These are phyloP conservation scores for Chrysocyon brachyurus DNA, from an alignment of 2,797 vertebrate genomes.

Conservation along the genomic window DNA sequence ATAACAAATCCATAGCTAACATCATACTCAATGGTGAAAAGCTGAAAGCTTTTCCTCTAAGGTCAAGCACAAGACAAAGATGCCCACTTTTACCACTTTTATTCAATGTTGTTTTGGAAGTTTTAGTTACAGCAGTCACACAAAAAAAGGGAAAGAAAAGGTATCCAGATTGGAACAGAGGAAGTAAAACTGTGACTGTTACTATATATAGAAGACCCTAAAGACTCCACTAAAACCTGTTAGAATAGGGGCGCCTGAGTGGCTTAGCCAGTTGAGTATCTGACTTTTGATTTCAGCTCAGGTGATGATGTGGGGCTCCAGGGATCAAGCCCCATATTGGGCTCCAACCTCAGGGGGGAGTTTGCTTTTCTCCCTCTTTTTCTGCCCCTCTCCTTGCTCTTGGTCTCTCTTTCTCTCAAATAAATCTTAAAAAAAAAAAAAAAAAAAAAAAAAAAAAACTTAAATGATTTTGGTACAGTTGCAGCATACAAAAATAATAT, in stretches of 20 bases:
- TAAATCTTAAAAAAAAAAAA: too few relatives aligned
- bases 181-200: neutral
- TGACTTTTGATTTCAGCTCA: neutral
- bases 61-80: neutral
- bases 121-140: neutral
- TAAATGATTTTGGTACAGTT: neutral
- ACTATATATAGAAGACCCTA: neutral
- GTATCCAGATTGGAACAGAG: neutral
- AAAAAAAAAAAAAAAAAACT: too few relatives aligned
- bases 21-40: neutral
- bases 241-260: neutral
- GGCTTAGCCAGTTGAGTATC: too few relatives aligned
- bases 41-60: neutral
- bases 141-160: neutral
- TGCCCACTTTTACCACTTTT: neutral
- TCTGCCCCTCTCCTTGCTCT: too few relatives aligned
- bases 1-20: neutral
- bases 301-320: too few relatives aligned
- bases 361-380: too few relatives aligned
- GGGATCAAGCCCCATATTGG: too few relatives aligned
- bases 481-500: neutral
- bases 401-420: too few relatives aligned
- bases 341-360: too few relatives aligned
- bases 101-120: neutral
- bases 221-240: neutral